Evolutionary conservation across 1,140 invertebrate species (phyloP), one percentile per base, ranked within the genome.

Genomic region (Zaprionus vittiger): DNA sequence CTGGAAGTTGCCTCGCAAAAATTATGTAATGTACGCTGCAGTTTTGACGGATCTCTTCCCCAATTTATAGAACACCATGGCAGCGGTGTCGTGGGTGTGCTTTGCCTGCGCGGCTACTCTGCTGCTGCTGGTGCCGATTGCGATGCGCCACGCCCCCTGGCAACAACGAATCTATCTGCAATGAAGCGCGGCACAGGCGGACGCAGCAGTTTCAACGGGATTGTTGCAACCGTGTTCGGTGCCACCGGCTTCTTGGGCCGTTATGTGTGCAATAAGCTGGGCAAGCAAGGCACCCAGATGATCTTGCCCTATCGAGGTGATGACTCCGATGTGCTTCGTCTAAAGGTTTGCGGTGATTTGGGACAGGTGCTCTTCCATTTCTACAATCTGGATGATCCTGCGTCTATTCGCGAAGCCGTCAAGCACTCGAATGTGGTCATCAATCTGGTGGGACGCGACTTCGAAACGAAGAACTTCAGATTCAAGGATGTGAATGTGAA

Each of bases 391-490:
- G 94, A 94, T 52, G 98, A 99, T 94, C 97, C 99, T 85, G 96
- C 97, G n/a, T 96, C 96, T 0, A 96, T 99, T 79, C 93, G 95
- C 5, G 97, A 96, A 93, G 96, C 96, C 12, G 95, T 99, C 5
- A 97, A 97, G 86, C 97, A 99, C 94, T 99, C 99, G 0, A 99
- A 99, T 94, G 97, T 99, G 71, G 99, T 99, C 1, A 96, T 99
- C 76, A 99, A 99, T 93, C 94, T 99, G 41, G 95, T 99, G 83
- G 98, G 99, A 24, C 94, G 96, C 61, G 96, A 99, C 77, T 98
- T 96, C 94, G 97, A 99, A 93, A 99, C 99, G 0, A 96, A 95
- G 93, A 98, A 98, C 92, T 99, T 96, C 76, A 95, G 93, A 55
- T 98, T 95, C 89, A 93, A 96, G 34, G 97, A 98, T 94, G 96